These are phyloP conservation scores for Sus scrofa DNA, from an alignment of 2,113 vertebrate species.

Conservation along the genomic window T2T-Sscrofa CM000818.6:12148001-12148500, in stretches of 20 bases:
- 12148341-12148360: conserved; percentile 45
- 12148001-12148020: too few species aligned
- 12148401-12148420: neutral
- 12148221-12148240: neutral
- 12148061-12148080: too few species aligned
- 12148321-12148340: neutral
- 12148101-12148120: too few species aligned
- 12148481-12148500: neutral
- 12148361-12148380: neutral
- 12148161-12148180: neutral
- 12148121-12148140: too few species aligned
- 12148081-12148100: too few species aligned
- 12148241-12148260: neutral
- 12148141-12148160: neutral
- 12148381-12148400: neutral
- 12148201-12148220: neutral
- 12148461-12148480: fast-evolving
- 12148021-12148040: too few species aligned
- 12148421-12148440: fast-evolving
- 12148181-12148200: neutral
- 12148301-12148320: neutral
- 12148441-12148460: fast-evolving
- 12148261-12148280: neutral
- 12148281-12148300: neutral
- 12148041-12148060: too few species aligned